A percentile compares a stretch with the other conserved stretches of the same genome.
These are phyloP conservation scores for Betta splendens DNA, from an alignment of 2,797 vertebrate species.

Conservation along the genomic window DNA sequence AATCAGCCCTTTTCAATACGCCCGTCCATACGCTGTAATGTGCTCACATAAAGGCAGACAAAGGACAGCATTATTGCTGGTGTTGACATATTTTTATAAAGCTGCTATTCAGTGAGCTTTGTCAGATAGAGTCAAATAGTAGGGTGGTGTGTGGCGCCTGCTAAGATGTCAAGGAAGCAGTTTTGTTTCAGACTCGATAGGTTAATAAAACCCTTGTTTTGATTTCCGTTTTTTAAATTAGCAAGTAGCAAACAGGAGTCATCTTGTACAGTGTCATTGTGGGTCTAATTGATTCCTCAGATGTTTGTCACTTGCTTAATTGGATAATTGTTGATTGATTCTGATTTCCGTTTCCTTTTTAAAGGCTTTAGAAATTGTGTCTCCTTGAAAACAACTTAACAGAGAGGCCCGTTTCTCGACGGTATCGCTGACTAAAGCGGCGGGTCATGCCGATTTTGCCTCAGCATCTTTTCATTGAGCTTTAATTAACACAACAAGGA, in stretches of 20 bases:
- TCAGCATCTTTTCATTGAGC: slow-evolving; percentile 59
- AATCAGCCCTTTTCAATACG: slow-evolving; percentile 63
- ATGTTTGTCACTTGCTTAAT: slow-evolving; percentile 38
- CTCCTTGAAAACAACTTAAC: slow-evolving; percentile 36
- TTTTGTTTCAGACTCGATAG: slow-evolving; percentile 8
- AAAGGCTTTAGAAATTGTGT: slow-evolving; percentile 12
- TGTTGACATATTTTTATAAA: slow-evolving; percentile 57
- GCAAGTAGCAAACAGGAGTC: background rate
- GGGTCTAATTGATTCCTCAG: slow-evolving; percentile 27
- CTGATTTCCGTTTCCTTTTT: slow-evolving; percentile 21
- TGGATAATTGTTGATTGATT: slow-evolving; percentile 38
- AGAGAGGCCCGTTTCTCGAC: slow-evolving; percentile 33
- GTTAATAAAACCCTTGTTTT: slow-evolving; percentile 16
- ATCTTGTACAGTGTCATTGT: background rate
- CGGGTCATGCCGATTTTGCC: slow-evolving; percentile 64
- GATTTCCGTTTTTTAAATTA: slow-evolving; percentile 12
- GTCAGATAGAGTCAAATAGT: slow-evolving; percentile 40
- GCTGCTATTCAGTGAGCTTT: slow-evolving; percentile 23
- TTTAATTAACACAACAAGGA: slow-evolving; percentile 70
- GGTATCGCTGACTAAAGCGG: slow-evolving; percentile 33
- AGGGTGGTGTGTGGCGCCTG: slow-evolving; percentile 11
- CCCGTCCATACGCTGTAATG: slow-evolving; percentile 53
- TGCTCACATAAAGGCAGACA: slow-evolving; percentile 51
- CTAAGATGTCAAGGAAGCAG: slow-evolving; percentile 35
- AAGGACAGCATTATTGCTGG: slow-evolving; percentile 53